Base-by-base conservation (phyloP, 2,797 vertebrate genomes). In the Aselliscus stoliczkanus region DNA sequence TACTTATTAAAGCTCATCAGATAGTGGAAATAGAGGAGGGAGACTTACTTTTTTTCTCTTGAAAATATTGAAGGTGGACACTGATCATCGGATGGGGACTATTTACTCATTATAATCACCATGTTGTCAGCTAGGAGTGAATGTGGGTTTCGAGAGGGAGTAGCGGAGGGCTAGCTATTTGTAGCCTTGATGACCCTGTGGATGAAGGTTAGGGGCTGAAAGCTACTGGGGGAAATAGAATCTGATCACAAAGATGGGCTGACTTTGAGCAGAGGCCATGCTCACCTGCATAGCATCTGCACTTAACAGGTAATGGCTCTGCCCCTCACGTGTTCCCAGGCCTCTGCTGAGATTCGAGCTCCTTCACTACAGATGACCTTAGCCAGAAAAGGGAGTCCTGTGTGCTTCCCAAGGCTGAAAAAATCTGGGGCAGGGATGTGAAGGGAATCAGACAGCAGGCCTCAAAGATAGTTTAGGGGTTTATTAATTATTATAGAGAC, bases 401-500 rank as follows among this genome's bases (percentile, higher is more conserved):
- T 50, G 62, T 58, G 56, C 88, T 31, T 23, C 84, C 54, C 47
- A 39, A 69, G 58, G 39, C 84, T 73, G 67, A 72, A 72, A 56
- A 79, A 70, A 10, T 39, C 58, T 13, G 21, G 18, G 44, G 39
- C 58, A 31, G 31, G 25, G 27, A 15, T 10, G 11, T 60, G 60
- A 58, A 80, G 58, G 82, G 37, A 92, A 70, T 31, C 56, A 75
- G 77, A 27, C 23, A 70, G 62, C 37, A 60, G 85, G 58, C 47
- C 90, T 84, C 81, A 65, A 42, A 90, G 96, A 89, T 21, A 67
- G 34, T 87, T 54, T 31, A 58, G 87, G 93, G 92, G 50, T 44
- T 81, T 92, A 64, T 82, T 93, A 83, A 95, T 93, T 90, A 58
- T 29, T 67, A 52, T n/a, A 92, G 34, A 70, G 84, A 69, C 37